These are phyloP conservation scores for Ectropis grisescens DNA, from an alignment of 1,140 invertebrate species.

Conservation along the genomic window DNA sequence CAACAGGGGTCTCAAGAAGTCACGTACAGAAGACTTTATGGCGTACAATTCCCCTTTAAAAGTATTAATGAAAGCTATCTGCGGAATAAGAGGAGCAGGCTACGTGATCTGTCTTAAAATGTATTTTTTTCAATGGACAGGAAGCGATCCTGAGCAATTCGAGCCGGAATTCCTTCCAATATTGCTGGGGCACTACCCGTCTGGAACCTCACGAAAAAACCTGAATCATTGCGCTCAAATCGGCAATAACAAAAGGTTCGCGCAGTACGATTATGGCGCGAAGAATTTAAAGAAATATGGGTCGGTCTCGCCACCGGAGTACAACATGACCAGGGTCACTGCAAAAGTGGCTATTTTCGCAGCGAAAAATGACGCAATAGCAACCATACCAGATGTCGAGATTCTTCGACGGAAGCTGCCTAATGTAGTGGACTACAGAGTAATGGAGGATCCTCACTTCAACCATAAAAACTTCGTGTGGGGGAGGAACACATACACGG, in stretches of 20 bases:
- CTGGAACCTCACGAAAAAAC: constrained; percentile 72
- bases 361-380: constrained; percentile 12
- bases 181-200: constrained; percentile 9
- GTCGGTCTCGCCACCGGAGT: constrained; percentile 60
- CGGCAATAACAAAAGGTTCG: constrained; percentile 40
- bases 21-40: constrained; percentile 1
- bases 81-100: not conserved
- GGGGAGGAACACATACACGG: constrained; percentile 10
- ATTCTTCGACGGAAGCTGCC: constrained; percentile 53
- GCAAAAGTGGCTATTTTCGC: not conserved
- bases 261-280: constrained; percentile 62
- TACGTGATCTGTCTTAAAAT: constrained; percentile 8
- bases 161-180: constrained; percentile 7
- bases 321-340: constrained; percentile 66
- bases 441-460: constrained; percentile 9
- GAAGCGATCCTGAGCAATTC: constrained; percentile 13
- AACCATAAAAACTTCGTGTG: constrained; percentile 20
- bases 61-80: not conserved
- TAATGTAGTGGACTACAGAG: constrained; percentile 31
- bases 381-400: constrained; percentile 66
- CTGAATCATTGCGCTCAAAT: constrained; percentile 73
- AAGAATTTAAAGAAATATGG: constrained; percentile 65
- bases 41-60: constrained; percentile 1
- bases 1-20: constrained; percentile 1
- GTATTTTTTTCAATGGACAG: constrained; percentile 4